phyloP scores from a whole-genome alignment of 2,797 vertebrate species.

The Heteromormyrus szaboi region DNA sequence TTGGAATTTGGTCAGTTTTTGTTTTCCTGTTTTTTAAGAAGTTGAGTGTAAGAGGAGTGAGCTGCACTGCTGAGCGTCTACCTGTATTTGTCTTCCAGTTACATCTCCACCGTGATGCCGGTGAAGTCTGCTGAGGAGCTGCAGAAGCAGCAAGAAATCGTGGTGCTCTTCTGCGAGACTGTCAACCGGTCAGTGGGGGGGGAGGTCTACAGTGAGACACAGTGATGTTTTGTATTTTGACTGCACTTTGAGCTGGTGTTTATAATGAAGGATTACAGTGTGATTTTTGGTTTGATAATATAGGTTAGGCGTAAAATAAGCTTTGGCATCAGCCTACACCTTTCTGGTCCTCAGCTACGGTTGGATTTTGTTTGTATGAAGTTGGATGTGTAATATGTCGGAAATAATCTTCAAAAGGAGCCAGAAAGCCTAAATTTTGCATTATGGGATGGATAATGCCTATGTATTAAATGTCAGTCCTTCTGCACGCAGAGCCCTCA shows the following conservation, averaged over 20 bases:
- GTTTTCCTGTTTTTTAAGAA: background rate
- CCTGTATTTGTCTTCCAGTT: constrained; percentile 36
- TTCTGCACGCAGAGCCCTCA: constrained; percentile 48
- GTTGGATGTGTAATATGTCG: background rate
- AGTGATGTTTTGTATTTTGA: background rate
- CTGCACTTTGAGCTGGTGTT: background rate
- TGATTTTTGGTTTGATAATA: background rate
- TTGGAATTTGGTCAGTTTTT: background rate
- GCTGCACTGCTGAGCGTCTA: background rate
- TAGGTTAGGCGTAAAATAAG: background rate
- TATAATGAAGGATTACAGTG: background rate
- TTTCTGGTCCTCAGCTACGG: background rate
- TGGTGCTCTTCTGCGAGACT: constrained; percentile 63
- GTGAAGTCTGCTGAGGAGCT: constrained; percentile 60
- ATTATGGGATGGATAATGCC: background rate
- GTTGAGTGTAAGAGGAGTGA: background rate
- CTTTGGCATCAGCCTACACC: background rate
- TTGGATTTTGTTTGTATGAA: background rate
- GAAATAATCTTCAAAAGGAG: background rate
- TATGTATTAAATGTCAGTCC: background rate
- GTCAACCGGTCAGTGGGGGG: constrained; percentile 52
- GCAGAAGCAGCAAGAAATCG: constrained; percentile 58
- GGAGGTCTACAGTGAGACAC: too few relatives aligned
- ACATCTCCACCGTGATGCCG: constrained; percentile 50
- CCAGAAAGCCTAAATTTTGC: background rate